phyloP scores from a whole-genome alignment of 2,797 vertebrate genomes.

The Netta rufina region DNA sequence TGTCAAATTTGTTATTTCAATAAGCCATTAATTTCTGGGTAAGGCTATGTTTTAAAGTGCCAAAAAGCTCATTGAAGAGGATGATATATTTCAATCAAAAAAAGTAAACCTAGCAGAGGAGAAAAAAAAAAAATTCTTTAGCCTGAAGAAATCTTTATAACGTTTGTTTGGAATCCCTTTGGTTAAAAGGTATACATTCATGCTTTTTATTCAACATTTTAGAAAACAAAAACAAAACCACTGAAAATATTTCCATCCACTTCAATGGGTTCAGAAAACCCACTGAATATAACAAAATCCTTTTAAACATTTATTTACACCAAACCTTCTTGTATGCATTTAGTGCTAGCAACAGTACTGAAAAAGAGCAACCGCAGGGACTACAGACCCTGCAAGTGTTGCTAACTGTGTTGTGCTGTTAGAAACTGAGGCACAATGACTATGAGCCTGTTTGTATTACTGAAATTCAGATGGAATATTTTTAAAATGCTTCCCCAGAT shows the following conservation, averaged over 20 bases:
- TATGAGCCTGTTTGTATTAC: neutral
- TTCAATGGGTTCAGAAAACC: neutral
- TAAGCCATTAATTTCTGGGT: constrained; percentile 2
- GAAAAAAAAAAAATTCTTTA: neutral
- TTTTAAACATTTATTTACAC: neutral
- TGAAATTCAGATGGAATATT: neutral
- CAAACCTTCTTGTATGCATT: neutral
- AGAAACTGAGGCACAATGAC: neutral
- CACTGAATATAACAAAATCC: neutral
- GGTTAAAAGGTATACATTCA: neutral
- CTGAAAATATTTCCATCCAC: neutral
- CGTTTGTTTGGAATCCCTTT: neutral
- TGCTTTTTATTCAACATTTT: neutral
- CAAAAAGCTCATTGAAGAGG: neutral
- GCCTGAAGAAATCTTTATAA: neutral
- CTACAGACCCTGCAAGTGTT: neutral
- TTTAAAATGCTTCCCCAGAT: neutral
- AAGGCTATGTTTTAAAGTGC: constrained; percentile 12
- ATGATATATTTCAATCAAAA: constrained; percentile 21
- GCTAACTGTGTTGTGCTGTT: neutral
- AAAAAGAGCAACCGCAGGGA: accelerated
- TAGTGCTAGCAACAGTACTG: accelerated
- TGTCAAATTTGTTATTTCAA: constrained; percentile 36
- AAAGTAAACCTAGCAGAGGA: neutral
- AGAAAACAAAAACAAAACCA: neutral